These are phyloP conservation scores for Coregonus sp. DNA, from an alignment of 2,797 vertebrate species.

Conservation along the genomic window DNA sequence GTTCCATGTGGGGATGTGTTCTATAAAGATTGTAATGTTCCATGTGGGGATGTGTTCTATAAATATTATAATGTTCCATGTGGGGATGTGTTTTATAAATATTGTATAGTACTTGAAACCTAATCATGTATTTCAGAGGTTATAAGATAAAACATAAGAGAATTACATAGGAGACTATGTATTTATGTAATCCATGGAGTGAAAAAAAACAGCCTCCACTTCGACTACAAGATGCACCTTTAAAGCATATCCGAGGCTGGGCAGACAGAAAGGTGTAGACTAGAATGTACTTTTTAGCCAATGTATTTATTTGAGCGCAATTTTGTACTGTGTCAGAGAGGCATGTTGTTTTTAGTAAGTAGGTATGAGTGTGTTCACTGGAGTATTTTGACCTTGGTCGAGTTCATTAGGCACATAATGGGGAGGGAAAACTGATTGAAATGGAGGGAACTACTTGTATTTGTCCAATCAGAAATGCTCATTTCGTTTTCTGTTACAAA, in stretches of 20 bases:
- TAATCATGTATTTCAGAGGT: not conserved
- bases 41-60: too few relatives aligned
- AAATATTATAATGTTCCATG: too few relatives aligned
- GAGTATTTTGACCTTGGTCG: not conserved
- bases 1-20: too few relatives aligned
- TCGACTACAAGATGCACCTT: not conserved
- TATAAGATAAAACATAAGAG: too few relatives aligned
- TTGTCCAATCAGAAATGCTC: not conserved
- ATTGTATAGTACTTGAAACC: not conserved
- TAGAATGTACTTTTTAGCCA: constrained; percentile 12
- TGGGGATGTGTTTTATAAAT: too few relatives aligned
- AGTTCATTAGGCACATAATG: not conserved
- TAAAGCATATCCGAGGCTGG: not conserved
- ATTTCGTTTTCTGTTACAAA: too few relatives aligned
- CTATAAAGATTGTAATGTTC: too few relatives aligned
- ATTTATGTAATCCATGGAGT: not conserved
- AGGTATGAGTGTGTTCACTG: not conserved
- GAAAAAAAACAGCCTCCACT: not conserved
- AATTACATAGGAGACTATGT: not conserved
- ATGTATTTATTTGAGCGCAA: constrained; percentile 29
- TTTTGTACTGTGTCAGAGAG: not conserved
- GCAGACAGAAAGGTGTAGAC: not conserved
- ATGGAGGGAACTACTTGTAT: not conserved
- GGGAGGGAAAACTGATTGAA: not conserved
- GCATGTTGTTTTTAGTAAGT: constrained; percentile 1